Conservation (phyloP, 2,888 invertebrate genomes). For the Catocala nupta region DNA sequence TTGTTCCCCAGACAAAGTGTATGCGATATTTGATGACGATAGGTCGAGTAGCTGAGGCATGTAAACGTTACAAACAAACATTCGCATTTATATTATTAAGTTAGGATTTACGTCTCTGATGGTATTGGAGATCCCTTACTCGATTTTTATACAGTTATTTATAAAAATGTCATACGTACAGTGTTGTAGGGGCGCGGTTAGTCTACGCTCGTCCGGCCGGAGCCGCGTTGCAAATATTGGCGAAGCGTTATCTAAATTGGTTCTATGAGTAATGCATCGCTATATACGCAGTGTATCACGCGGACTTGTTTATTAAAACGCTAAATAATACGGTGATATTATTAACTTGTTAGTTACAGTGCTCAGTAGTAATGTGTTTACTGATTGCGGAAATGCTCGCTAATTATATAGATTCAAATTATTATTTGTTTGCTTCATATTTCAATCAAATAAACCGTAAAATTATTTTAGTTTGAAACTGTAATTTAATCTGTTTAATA, state of each 20-base stretch:
- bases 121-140: neutral
- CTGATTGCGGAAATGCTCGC: too few species aligned
- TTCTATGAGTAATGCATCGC: slow-evolving; percentile 42
- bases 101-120: neutral
- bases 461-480: too few species aligned
- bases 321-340: slow-evolving; percentile 2
- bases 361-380: neutral
- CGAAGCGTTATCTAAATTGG: slow-evolving; percentile 50
- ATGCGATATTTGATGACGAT: too few species aligned
- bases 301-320: slow-evolving; percentile 1
- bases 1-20: too few species aligned
- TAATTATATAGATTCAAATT: too few species aligned
- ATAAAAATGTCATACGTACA: neutral
- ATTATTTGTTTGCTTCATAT: too few species aligned
- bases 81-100: too few species aligned
- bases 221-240: slow-evolving; percentile 43
- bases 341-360: neutral
- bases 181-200: too few species aligned
- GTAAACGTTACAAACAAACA: too few species aligned
- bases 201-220: slow-evolving; percentile 2
- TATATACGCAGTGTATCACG: neutral
- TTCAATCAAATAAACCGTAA: too few species aligned
- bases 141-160: neutral
- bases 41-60: too few species aligned
- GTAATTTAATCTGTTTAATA: too few species aligned